phyloP scores from a whole-genome alignment of 1,140 invertebrate species.

The Onthophagus taurus region DNA sequence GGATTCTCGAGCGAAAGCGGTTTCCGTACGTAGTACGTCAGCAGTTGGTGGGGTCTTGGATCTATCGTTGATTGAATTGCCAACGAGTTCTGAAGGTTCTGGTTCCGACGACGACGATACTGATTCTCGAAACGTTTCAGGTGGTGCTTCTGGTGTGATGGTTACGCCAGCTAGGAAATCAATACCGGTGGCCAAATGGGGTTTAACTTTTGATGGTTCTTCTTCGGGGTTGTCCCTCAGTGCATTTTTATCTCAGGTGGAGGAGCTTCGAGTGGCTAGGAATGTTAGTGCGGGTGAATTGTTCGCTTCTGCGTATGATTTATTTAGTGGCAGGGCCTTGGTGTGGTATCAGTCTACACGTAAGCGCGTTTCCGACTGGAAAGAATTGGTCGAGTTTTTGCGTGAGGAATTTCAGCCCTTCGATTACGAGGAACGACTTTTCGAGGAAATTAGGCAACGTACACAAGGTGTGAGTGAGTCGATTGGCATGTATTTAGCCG shows the following conservation, averaged over 20 bases:
- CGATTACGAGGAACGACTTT: constrained; percentile 27
- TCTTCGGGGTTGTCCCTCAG: constrained; percentile 12
- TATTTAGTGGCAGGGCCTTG: background rate
- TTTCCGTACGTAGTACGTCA: too few species aligned
- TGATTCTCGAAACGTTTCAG: too few species aligned
- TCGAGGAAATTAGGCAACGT: constrained; percentile 24
- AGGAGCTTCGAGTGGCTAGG: constrained; percentile 21
- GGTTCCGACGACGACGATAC: too few species aligned
- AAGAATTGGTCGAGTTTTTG: background rate
- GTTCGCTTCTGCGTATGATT: constrained; percentile 10
- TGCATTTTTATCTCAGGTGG: constrained; percentile 24
- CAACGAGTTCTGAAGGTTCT: too few species aligned
- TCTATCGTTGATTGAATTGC: too few species aligned
- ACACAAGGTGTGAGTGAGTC: constrained; percentile 27
- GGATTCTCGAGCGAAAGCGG: too few species aligned
- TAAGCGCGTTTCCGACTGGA: background rate
- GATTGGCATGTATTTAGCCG: constrained; percentile 23
- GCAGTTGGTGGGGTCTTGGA: too few species aligned
- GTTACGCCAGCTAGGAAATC: too few species aligned
- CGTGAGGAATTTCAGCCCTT: constrained; percentile 19
- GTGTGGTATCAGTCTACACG: background rate
- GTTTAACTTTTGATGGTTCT: background rate
- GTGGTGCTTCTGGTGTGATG: too few species aligned
- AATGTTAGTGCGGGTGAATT: constrained; percentile 18
- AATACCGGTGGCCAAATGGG: background rate